Base-by-base conservation (phyloP, 2,113 vertebrate genomes). In the Lutjanus erythropterus region DNA sequence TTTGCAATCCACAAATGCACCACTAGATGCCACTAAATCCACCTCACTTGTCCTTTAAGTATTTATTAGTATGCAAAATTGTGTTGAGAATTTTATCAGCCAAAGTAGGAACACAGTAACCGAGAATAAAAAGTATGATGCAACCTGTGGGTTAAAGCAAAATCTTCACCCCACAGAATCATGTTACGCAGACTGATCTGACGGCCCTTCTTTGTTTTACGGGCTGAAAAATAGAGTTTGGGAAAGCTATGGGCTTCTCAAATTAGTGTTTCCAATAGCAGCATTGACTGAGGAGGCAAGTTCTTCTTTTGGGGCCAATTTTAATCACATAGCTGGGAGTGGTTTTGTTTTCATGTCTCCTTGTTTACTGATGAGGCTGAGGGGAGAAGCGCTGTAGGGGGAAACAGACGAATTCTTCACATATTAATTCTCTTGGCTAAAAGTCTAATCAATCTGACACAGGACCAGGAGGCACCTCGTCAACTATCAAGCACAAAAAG, bases 361-460 rank as follows among this genome's bases (percentile, higher is more conserved):
- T 84, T 91, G 93, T 94, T 94, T 93, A 94, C 91, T 89, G 89
- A 88, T 87, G 89, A 89, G 86, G 75, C 74, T 50, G 70, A 83
- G 76, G 78, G 80, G 68, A 80, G 82, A 83, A 67, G 62, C 12
- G 44, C 91, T 84, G 75, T 67, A 55, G 86, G 85, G 78, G 71
- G 71, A 80, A 87, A 89, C 62, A 62, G 64, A 76, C 84, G 89
- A 76, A 92, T 87, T 85, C 83, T 83, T 85, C 81, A 88, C 85
- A 78, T 94, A 91, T 90, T 91, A 93, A 92, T 91, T 93, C 91
- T 86, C 90, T 62, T 70, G 67, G 86, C 81, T 87, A 84, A 92
- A 91, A 66, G 90, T 92, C 92, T 90, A 91, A 93, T 93, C 90
- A 92, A 89, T 92, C 89, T 89, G 85, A 85, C 78, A 84, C 80